phyloP scores from a whole-genome alignment of 1,140 invertebrate species.

The silkworm (Bombyx mori) region ASM3026992v2 NC_085111.1:15304501-15305000 shows the following conservation, averaged over 20 bases:
- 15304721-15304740: conserved; percentile 45
- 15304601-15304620: conserved; percentile 71
- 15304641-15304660: conserved; percentile 48
- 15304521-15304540: conserved; percentile 71
- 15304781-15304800: conserved; percentile 60
- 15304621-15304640: conserved; percentile 58
- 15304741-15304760: conserved; percentile 66
- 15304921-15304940: conserved; percentile 39
- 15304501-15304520: conserved; percentile 76
- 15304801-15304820: conserved; percentile 63
- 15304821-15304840: conserved; percentile 46
- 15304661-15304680: conserved; percentile 54
- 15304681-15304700: conserved; percentile 46
- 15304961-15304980: conserved; percentile 72
- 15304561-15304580: conserved; percentile 53
- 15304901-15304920: conserved; percentile 71
- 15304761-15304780: conserved; percentile 64
- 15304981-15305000: conserved; percentile 69
- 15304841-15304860: conserved; percentile 35
- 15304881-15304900: conserved; percentile 72
- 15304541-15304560: conserved; percentile 61
- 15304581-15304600: conserved; percentile 70
- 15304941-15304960: conserved; percentile 52
- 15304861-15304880: conserved; percentile 73
- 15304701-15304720: conserved; percentile 33